These are phyloP conservation scores for Phanerotoma sp. DNA, from an alignment of 2,888 invertebrate species.

Conservation along the genomic window DNA sequence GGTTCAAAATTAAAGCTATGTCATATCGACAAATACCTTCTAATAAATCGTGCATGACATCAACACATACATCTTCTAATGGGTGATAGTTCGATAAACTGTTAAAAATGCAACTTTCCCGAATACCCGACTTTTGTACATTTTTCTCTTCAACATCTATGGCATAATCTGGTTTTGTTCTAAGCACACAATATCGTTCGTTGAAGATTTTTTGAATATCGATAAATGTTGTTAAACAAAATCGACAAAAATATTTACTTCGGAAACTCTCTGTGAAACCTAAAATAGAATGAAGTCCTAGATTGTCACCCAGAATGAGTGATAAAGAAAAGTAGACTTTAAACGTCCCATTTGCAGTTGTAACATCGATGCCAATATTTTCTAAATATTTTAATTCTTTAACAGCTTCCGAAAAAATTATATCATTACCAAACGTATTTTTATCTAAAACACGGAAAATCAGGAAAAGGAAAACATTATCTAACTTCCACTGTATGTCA, in stretches of 20 bases:
- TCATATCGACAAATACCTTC: conserved; percentile 2
- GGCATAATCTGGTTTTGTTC: too few species aligned
- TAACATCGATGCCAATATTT: conserved; percentile 26
- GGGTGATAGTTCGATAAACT: not conserved
- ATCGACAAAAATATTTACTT: not conserved
- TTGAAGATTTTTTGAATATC: not conserved
- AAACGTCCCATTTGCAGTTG: not conserved
- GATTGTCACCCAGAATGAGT: conserved; percentile 12
- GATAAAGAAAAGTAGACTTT: conserved; percentile 6
- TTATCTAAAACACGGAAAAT: too few species aligned
- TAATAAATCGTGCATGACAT: conserved; percentile 1
- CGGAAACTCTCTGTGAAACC: conserved; percentile 5
- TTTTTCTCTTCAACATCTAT: too few species aligned
- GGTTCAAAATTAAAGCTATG: not conserved
- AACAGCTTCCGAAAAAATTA: conserved; percentile 12
- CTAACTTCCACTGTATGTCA: too few species aligned
- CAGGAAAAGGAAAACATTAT: too few species aligned
- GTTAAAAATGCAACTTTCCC: not conserved
- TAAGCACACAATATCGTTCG: not conserved
- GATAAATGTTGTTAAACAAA: conserved; percentile 4
- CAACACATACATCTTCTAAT: not conserved
- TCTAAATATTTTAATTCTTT: conserved; percentile 27
- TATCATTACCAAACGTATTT: not conserved
- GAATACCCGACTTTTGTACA: too few species aligned
- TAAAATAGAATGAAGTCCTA: conserved; percentile 6